Evolutionary conservation across 2,888 invertebrate species (phyloP).

Genomic region (Isotomurus palustris): DNA sequence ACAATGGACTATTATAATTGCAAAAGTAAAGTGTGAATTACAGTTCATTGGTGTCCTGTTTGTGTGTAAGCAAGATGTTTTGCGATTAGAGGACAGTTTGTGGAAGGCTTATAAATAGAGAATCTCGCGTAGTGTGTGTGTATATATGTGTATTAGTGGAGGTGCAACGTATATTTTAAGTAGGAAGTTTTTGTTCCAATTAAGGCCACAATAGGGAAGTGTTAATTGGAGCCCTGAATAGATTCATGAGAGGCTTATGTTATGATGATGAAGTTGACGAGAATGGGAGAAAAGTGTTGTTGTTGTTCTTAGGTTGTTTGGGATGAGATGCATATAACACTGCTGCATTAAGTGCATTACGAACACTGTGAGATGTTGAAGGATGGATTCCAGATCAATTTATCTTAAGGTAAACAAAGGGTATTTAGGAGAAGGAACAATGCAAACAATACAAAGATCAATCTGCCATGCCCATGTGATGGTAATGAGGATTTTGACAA

Average conservation of each 20-base stretch:
- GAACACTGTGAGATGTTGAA: too few species aligned
- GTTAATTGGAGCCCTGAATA: slow-evolving; percentile 26
- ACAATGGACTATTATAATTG: too few species aligned
- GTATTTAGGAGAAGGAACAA: slow-evolving; percentile 8
- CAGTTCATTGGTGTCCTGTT: too few species aligned
- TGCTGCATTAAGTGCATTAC: neutral
- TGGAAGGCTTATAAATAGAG: neutral
- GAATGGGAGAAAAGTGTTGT: neutral
- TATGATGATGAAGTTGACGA: neutral
- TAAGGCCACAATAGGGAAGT: slow-evolving; percentile 16
- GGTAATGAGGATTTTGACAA: slow-evolving; percentile 12
- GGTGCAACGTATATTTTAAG: too few species aligned
- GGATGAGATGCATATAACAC: neutral
- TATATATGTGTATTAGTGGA: neutral
- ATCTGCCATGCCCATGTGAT: slow-evolving; percentile 3
- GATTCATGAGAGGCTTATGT: slow-evolving; percentile 7
- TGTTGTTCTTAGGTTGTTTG: slow-evolving; percentile 3
- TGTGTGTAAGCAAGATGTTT: neutral
- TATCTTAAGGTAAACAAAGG: slow-evolving; percentile 16
- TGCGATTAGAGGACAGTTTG: neutral
- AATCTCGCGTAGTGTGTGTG: neutral
- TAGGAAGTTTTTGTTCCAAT: slow-evolving; percentile 17
- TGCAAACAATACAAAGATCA: slow-evolving; percentile 17
- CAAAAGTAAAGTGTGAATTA: too few species aligned
- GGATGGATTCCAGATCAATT: slow-evolving; percentile 10